Evolutionary conservation across 1,140 invertebrate species (phyloP).

Genomic region (Melipona quadrifasciata): DNA sequence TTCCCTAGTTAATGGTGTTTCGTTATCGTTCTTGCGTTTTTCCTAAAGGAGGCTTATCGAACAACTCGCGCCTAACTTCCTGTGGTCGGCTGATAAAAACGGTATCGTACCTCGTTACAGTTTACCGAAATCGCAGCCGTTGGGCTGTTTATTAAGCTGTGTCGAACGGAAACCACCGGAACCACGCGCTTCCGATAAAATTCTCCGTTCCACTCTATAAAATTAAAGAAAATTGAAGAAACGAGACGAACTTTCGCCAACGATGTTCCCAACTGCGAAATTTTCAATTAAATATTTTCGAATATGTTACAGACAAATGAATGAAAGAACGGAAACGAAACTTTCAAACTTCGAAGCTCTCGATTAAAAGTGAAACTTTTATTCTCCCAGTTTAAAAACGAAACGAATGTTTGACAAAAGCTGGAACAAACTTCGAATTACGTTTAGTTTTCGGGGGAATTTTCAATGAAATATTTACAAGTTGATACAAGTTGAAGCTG

Average conservation of each 20-base stretch:
- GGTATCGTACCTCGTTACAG: constrained; percentile 53
- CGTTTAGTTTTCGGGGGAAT: no score
- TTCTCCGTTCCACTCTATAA: neutral
- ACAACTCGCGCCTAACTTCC: constrained; percentile 44
- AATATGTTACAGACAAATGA: no score
- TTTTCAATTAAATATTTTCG: no score
- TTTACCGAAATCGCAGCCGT: constrained; percentile 12
- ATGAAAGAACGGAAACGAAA: no score
- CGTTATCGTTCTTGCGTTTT: neutral
- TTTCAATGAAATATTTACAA: neutral
- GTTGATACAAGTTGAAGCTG: neutral
- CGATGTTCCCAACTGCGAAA: no score
- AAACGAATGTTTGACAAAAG: no score
- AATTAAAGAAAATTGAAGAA: no score
- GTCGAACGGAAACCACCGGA: constrained; percentile 35
- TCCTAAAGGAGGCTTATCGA: constrained; percentile 42
- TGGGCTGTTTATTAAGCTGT: constrained; percentile 22
- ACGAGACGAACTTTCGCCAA: no score
- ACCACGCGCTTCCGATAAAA: constrained; percentile 27
- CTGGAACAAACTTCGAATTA: no score
- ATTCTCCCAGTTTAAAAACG: no score
- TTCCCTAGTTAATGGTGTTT: neutral
- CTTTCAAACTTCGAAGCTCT: no score
- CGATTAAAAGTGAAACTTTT: no score
- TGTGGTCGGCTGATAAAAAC: constrained; percentile 58